Evolutionary conservation across 2,888 invertebrate genomes (phyloP).

Genomic region (Brachyptera putata): DNA sequence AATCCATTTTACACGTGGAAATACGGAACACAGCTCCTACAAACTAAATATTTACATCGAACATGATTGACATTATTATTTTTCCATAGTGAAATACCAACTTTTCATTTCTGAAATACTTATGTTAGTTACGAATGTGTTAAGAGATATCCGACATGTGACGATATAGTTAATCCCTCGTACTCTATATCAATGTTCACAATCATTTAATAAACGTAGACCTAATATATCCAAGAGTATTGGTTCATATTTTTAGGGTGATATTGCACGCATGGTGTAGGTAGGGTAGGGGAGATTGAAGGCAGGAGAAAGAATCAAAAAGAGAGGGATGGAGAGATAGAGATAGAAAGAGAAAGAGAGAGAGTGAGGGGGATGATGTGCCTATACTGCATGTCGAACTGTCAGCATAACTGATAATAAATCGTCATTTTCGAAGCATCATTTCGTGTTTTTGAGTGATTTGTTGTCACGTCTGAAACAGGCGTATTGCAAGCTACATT

Average conservation of each 20-base stretch:
- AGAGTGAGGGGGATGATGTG: too few relatives aligned
- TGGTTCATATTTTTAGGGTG: background rate
- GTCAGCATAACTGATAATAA: constrained; percentile 21
- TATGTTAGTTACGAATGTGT: background rate
- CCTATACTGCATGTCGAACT: constrained; percentile 13
- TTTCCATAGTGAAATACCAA: too few relatives aligned
- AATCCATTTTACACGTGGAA: too few relatives aligned
- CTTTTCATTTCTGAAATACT: too few relatives aligned
- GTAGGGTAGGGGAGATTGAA: background rate
- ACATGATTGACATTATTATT: too few relatives aligned
- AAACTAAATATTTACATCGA: too few relatives aligned
- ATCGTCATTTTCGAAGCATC: constrained; percentile 21
- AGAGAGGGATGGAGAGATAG: too few relatives aligned
- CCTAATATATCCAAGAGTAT: background rate
- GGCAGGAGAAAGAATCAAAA: too few relatives aligned
- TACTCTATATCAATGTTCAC: background rate
- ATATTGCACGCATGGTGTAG: too few relatives aligned
- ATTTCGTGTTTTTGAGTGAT: constrained; percentile 23
- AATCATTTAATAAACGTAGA: background rate
- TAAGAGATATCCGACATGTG: background rate
- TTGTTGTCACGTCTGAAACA: constrained; percentile 14
- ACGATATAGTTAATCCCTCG: background rate
- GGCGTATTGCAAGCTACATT: constrained; percentile 14
- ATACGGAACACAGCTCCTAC: too few relatives aligned
- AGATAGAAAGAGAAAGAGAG: too few relatives aligned